A percentile compares a stretch with the other conserved stretches of the same genome.
Evolutionary conservation across 2,113 vertebrate species (phyloP).

Genomic region (Dryoscopus gambensis): DNA sequence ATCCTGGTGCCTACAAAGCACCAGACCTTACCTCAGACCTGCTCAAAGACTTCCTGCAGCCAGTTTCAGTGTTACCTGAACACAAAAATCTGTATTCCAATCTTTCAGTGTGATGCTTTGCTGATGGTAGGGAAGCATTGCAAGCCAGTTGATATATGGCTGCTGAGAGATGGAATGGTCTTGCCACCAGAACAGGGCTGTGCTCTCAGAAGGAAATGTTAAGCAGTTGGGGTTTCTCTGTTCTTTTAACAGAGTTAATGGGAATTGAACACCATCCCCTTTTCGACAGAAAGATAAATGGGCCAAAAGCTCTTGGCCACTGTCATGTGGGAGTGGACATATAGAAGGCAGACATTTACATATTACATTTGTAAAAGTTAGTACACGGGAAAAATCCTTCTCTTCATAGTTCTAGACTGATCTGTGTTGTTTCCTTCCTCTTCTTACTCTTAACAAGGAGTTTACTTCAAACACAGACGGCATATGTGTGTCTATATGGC

Average conservation of each 20-base stretch:
- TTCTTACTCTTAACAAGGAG: background rate
- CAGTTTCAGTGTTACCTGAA: background rate
- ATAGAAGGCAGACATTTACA: background rate
- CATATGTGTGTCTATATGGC: background rate
- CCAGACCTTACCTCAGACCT: background rate
- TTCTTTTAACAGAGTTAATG: background rate
- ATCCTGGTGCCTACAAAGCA: background rate
- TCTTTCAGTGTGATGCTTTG: background rate
- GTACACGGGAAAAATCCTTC: background rate
- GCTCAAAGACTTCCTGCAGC: background rate
- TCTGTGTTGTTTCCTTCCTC: background rate
- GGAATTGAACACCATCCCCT: background rate
- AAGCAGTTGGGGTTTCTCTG: background rate
- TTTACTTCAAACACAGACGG: background rate
- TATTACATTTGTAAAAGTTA: background rate
- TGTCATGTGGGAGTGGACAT: background rate
- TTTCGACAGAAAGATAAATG: background rate
- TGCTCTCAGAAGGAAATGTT: background rate
- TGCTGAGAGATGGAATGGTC: background rate
- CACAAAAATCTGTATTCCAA: background rate
- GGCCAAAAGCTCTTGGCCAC: background rate
- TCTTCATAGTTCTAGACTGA: background rate
- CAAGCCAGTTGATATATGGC: background rate
- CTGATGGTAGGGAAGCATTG: background rate
- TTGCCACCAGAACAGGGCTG: background rate